These are phyloP conservation scores for Gymnosoma rotundatum DNA, from an alignment of 2,888 invertebrate species.

Conservation along the genomic window DNA sequence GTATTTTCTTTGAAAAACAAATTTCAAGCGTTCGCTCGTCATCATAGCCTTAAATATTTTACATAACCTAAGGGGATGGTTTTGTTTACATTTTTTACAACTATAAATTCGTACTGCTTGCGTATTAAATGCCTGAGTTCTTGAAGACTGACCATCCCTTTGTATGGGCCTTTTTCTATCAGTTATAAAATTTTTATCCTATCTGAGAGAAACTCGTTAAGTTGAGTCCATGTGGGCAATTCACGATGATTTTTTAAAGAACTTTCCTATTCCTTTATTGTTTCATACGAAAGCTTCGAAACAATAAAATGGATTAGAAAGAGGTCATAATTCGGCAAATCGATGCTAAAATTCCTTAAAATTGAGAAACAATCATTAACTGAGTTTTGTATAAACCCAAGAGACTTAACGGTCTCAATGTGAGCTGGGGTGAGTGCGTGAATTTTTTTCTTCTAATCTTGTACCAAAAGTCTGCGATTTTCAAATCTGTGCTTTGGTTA, in stretches of 20 bases:
- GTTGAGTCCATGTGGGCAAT: neutral
- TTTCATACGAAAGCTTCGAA: slow-evolving; percentile 27
- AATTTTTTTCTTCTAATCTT: slow-evolving; percentile 22
- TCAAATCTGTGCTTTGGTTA: slow-evolving; percentile 21
- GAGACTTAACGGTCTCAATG: slow-evolving; percentile 11
- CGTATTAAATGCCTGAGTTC: slow-evolving; percentile 13
- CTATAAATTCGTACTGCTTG: neutral
- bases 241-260: slow-evolving; percentile 19
- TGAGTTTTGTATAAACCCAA: neutral
- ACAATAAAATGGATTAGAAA: slow-evolving; percentile 10
- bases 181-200: slow-evolving; percentile 33
- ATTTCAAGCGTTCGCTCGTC: slow-evolving; percentile 9
- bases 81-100: slow-evolving; percentile 32
- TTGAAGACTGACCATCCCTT: slow-evolving; percentile 5
- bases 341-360: too few relatives aligned
- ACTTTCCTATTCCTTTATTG: slow-evolving; percentile 23
- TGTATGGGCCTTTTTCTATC: slow-evolving; percentile 16
- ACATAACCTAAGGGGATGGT: slow-evolving; percentile 7
- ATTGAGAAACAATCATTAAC: slow-evolving; percentile 7
- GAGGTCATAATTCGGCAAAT: neutral
- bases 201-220: neutral
- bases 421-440: neutral
- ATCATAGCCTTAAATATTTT: slow-evolving; percentile 18
- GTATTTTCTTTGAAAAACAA: slow-evolving; percentile 14
- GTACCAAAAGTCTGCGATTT: slow-evolving; percentile 24